These are phyloP conservation scores for Ptyas mucosa DNA, from an alignment of 2,113 vertebrate species.

Conservation along the genomic window DNA sequence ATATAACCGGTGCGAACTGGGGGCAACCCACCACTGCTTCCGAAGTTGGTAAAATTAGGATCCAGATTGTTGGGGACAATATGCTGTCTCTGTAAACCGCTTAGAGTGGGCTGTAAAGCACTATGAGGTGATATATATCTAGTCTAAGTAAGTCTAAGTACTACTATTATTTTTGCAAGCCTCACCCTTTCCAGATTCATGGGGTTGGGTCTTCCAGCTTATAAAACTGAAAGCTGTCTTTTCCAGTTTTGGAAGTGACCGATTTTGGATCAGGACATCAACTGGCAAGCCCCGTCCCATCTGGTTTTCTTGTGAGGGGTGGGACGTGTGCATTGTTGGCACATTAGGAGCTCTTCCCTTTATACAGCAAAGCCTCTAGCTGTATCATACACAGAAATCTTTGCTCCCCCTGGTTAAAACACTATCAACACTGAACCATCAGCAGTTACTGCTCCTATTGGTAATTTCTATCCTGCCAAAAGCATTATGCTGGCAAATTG, in stretches of 20 bases:
- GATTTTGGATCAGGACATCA: background rate
- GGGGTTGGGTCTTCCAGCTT: background rate
- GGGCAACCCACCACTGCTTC: too few relatives aligned
- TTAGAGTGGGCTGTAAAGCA: too few relatives aligned
- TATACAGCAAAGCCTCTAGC: background rate
- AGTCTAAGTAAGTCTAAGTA: too few relatives aligned
- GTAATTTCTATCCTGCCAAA: background rate
- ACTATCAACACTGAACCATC: background rate
- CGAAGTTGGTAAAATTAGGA: too few relatives aligned
- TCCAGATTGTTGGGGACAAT: too few relatives aligned
- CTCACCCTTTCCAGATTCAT: background rate
- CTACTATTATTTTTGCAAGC: background rate
- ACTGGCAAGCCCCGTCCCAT: background rate
- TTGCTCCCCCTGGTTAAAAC: background rate
- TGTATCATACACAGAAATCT: background rate
- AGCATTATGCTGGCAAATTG: background rate
- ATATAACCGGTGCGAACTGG: too few relatives aligned
- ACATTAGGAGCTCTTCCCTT: background rate
- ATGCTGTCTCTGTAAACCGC: too few relatives aligned
- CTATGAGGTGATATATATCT: too few relatives aligned
- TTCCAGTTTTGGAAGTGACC: background rate
- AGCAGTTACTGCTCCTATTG: background rate
- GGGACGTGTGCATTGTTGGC: background rate
- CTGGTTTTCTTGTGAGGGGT: background rate
- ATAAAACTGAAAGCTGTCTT: background rate